Evolutionary conservation across 2,888 invertebrate species (phyloP).

Genomic region (Limulus polyphemus): DNA sequence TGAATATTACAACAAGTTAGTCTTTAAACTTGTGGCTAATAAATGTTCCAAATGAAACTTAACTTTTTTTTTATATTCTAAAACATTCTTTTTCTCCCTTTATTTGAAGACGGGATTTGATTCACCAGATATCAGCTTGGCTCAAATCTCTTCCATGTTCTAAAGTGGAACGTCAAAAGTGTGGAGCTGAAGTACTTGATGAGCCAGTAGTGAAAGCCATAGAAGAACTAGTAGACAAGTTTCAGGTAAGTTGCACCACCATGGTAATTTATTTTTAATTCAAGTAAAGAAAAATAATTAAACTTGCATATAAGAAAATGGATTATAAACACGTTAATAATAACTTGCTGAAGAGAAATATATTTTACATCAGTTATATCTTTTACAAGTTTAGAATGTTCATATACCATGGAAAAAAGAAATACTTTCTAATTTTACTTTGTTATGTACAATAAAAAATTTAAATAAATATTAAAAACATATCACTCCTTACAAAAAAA

Average conservation of each 20-base stretch:
- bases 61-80: neutral
- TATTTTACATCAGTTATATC: too few species aligned
- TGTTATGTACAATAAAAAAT: too few species aligned
- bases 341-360: too few species aligned
- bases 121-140: constrained; percentile 47
- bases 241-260: constrained; percentile 12
- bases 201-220: constrained; percentile 48
- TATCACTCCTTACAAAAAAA: too few species aligned
- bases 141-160: constrained; percentile 55
- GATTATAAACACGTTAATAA: too few species aligned
- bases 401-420: too few species aligned
- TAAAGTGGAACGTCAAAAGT: constrained; percentile 49
- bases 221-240: constrained; percentile 41
- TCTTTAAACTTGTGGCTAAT: neutral
- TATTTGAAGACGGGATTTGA: constrained; percentile 20
- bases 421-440: too few species aligned
- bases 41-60: neutral
- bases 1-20: neutral
- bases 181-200: constrained; percentile 59
- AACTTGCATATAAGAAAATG: too few species aligned
- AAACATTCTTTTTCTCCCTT: constrained; percentile 1
- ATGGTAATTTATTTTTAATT: neutral
- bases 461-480: too few species aligned
- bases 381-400: too few species aligned
- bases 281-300: constrained; percentile 4